Percentiles rank a stretch among this genome's conserved stretches.
phyloP scores from a whole-genome alignment of 1,140 invertebrate genomes.

The Micrasema minimum region DNA sequence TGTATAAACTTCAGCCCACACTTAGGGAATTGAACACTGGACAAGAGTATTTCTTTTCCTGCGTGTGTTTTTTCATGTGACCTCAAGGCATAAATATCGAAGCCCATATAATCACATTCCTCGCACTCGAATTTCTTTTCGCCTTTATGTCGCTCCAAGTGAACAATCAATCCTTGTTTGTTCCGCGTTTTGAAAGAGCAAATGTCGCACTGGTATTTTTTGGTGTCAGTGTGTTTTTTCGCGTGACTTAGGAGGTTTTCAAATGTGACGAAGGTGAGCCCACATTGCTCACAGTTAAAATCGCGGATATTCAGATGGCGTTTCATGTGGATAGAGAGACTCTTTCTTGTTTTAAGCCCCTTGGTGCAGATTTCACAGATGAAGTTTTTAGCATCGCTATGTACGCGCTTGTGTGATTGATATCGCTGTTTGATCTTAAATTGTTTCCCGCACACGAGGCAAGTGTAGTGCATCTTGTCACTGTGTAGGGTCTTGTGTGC shows the following conservation, averaged over 20 bases:
- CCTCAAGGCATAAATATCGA: neutral
- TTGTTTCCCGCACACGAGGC: slow-evolving; percentile 71
- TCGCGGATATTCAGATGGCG: slow-evolving; percentile 63
- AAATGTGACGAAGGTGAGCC: slow-evolving; percentile 61
- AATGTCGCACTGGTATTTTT: slow-evolving; percentile 65
- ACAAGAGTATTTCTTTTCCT: slow-evolving; percentile 27
- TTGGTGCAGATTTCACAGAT: slow-evolving; percentile 59
- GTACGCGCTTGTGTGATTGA: slow-evolving; percentile 61
- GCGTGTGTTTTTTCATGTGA: slow-evolving; percentile 28
- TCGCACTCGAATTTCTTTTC: slow-evolving; percentile 26
- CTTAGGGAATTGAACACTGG: too few relatives aligned
- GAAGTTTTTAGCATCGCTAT: slow-evolving; percentile 56
- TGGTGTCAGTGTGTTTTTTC: slow-evolving; percentile 64
- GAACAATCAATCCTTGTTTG: slow-evolving; percentile 59
- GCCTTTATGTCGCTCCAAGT: slow-evolving; percentile 2
- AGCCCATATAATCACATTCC: slow-evolving; percentile 7
- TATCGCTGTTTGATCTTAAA: slow-evolving; percentile 67
- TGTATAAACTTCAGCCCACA: slow-evolving; percentile 62
- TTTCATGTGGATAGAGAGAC: slow-evolving; percentile 60
- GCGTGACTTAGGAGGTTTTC: slow-evolving; percentile 61
- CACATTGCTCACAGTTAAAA: slow-evolving; percentile 65
- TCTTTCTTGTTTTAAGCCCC: slow-evolving; percentile 60
- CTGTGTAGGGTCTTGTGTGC: slow-evolving; percentile 66
- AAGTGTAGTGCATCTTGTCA: slow-evolving; percentile 66
- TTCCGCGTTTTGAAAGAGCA: slow-evolving; percentile 66